Evolutionary conservation across 2,888 invertebrate genomes (phyloP).

Genomic region (Amphimallon solstitiale): DNA sequence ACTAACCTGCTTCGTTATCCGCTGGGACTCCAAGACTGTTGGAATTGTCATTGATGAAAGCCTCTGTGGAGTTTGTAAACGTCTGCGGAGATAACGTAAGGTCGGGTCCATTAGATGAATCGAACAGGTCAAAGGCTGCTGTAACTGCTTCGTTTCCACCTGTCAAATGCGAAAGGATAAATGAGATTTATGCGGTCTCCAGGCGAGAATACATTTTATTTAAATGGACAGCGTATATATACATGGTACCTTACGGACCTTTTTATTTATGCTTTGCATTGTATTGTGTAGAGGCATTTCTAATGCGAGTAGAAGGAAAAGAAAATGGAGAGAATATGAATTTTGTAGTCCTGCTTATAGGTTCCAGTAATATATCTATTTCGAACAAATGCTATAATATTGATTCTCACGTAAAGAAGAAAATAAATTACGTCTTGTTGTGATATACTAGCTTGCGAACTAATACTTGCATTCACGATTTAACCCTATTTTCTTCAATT

Average conservation of each 20-base stretch:
- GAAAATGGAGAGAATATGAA: no score
- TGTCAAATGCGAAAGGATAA: slow-evolving; percentile 44
- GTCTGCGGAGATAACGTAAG: slow-evolving; percentile 72
- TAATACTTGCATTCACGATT: no score
- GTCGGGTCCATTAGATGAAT: slow-evolving; percentile 70
- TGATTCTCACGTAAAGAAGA: no score
- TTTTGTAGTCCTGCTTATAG: no score
- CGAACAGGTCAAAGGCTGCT: slow-evolving; percentile 69
- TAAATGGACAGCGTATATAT: slow-evolving; percentile 22
- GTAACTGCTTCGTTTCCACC: slow-evolving; percentile 60
- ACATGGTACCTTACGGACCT: not conserved
- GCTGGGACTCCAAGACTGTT: slow-evolving; percentile 71
- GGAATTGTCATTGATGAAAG: slow-evolving; percentile 73
- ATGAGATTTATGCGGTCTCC: slow-evolving; percentile 31
- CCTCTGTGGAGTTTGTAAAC: slow-evolving; percentile 71
- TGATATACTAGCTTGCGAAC: no score
- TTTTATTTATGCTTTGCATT: slow-evolving; percentile 10
- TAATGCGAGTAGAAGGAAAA: no score
- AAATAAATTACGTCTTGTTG: no score
- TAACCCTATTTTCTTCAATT: no score
- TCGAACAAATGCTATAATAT: no score
- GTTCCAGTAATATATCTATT: no score
- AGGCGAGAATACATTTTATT: slow-evolving; percentile 25
- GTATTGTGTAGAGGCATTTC: not conserved
- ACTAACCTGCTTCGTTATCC: slow-evolving; percentile 70